Base-by-base conservation (phyloP, 2,888 invertebrate species). In the Drosophila peninsularis region DNA sequence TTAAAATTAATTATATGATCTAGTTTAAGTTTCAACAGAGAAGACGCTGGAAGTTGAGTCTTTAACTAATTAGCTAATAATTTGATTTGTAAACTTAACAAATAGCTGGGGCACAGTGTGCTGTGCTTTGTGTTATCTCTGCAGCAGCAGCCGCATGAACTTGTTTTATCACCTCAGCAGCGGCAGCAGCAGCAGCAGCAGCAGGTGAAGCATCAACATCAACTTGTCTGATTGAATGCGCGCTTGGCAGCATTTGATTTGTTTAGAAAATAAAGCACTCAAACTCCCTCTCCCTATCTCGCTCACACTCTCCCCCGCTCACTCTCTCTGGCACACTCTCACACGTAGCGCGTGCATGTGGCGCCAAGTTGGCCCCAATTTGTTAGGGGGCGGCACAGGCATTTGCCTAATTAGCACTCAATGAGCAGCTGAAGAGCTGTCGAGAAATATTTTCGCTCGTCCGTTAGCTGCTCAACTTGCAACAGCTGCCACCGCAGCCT, bases 281-380 rank as follows among this genome's bases (percentile, higher is more conserved):
- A 73, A 69, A 39, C 54, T 36, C 54, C n/a, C 54, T 30, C 79
- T 78, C 74, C 57, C 62, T 34, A 5, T 24, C 24, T 5, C 24
- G 4, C 24, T 24, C 24, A 24, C 39, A 2, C 27, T 5, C 32
- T 39, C 45, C 45, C 27, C 21, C 50, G 53, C 39, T 50, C 55
- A 17, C 66, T 37, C 39, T 17, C 37, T 4, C 19, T 41, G 41
- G n/a, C 24, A 44, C 58, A 55, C 32, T 41, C 62, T 56, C 39
- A 42, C 49, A 61, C n/a, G 52, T 71, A 50, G 64, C 63, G 63
- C 75, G 57, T 64, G 64, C 36, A 47, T 73, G 55, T 77, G 90
- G 90, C 90, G 90, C 90, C 90, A 84, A 80, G 74, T 87, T 90
- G 90, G 86, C 90, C 90, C 82, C 88, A 83, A 83, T 90, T 88